phyloP scores from a whole-genome alignment of 2,113 vertebrate species.

The Podiceps cristatus region DNA sequence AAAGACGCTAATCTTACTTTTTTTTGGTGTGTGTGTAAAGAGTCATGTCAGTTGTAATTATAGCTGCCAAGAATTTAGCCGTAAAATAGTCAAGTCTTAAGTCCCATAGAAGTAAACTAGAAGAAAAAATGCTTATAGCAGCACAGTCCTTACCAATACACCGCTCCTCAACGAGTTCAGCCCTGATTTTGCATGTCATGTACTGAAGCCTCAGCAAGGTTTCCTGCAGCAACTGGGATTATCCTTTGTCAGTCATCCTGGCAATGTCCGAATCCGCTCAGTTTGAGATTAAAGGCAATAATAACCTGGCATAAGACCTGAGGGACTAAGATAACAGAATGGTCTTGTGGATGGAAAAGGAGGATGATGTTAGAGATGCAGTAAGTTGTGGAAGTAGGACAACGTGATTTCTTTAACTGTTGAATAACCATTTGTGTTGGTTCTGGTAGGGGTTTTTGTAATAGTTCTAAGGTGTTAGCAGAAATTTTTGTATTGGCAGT shows the following conservation, averaged over 20 bases:
- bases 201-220: background rate
- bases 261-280: background rate
- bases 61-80: background rate
- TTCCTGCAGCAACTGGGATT: background rate
- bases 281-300: constrained; percentile 6
- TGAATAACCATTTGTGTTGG: background rate
- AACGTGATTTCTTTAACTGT: background rate
- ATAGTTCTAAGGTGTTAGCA: background rate
- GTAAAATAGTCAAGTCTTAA: background rate
- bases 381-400: background rate
- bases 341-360: background rate
- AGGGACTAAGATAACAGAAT: background rate
- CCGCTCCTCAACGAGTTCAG: background rate
- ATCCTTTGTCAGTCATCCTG: background rate
- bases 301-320: background rate
- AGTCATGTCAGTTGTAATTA: background rate
- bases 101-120: background rate
- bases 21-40: no score
- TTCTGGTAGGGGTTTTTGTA: background rate
- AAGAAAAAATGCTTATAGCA: background rate
- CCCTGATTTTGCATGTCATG: background rate
- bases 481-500: background rate
- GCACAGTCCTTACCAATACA: background rate
- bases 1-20: background rate
- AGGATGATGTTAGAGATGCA: background rate